Evolutionary conservation across 1,140 invertebrate species (phyloP), one percentile per base, ranked within the genome.

Genomic region (Ruditapes philippinarum): DNA sequence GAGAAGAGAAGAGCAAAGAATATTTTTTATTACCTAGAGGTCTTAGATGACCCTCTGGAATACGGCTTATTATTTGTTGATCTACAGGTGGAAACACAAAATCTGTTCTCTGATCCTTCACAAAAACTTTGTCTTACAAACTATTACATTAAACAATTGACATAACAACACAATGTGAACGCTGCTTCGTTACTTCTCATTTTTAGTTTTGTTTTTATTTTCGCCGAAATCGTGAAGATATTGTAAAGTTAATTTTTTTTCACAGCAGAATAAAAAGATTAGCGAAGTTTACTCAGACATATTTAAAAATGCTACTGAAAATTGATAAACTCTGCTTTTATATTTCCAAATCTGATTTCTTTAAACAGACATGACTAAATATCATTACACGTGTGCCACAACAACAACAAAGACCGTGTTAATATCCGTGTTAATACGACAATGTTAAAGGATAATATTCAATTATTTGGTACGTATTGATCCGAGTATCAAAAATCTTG

Each of bases 21-120:
- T n/a, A n/a, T n/a, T n/a, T n/a, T n/a, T n/a, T 60, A 89, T 92
- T 91, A 95, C 95, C 95, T 60, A 95, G 78, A 11, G 95, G 94
- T 80, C 94, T 38, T 0, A 95, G 90, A 86, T 95, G 95, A 4
- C 95, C 95, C 31, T 92, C 89, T 14, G 95, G 95, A 40, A 95
- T 91, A 0, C 87, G 85, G 0, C 76, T n/a, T n/a, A 84, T 76
- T 9, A 83, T 57, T 57, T 82, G 74, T 45, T 60, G 85, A 0
- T 94, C 91, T 3, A 89, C 85, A 3, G 93, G 93, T 62, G 95
- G 95, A 70, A 95, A 95, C n/a, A 80, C 45, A 22, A 90, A 83
- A 42, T 94, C 90, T 90, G 93, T 94, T 33, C 88, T 89, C 65
- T 92, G 92, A 83, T 94, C 94, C 80, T 95, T 95, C 31, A 93